Evolutionary conservation across 2,113 vertebrate species (phyloP).

Genomic region (Oreocharis arfaki): DNA sequence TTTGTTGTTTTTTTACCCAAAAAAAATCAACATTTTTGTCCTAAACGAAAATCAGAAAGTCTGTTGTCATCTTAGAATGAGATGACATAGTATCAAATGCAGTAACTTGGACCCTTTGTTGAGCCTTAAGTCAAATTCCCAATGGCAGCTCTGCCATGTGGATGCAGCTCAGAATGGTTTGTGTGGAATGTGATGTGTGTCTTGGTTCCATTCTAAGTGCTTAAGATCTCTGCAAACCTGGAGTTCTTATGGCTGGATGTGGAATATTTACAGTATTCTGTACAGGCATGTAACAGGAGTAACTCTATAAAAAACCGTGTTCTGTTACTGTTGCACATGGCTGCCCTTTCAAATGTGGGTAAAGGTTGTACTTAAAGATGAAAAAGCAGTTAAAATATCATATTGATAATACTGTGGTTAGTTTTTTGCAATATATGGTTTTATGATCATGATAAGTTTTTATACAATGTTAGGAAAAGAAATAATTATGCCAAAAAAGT

Average conservation of each 20-base stretch:
- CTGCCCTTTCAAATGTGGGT: neutral
- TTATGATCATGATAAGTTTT: neutral
- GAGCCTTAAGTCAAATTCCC: neutral
- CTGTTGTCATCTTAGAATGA: neutral
- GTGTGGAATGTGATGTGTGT: neutral
- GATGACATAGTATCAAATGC: fast-evolving
- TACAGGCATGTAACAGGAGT: neutral
- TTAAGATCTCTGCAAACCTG: neutral
- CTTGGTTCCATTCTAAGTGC: neutral
- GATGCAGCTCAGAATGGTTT: neutral
- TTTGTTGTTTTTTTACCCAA: neutral
- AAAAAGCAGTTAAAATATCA: neutral
- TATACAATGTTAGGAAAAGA: neutral
- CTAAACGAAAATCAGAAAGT: neutral
- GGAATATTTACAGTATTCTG: neutral
- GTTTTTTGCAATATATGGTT: neutral
- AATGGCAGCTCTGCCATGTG: neutral
- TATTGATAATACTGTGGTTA: neutral
- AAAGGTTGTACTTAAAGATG: neutral
- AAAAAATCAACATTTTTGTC: neutral
- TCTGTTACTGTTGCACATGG: neutral
- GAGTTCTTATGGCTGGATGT: neutral
- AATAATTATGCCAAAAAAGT: neutral
- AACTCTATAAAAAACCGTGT: neutral
- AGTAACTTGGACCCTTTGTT: neutral